A percentile compares a stretch with the other conserved stretches of the same genome.
These are phyloP conservation scores for Cyanocitta stelleri DNA, from an alignment of 2,113 vertebrate genomes.

Conservation along the genomic window DNA sequence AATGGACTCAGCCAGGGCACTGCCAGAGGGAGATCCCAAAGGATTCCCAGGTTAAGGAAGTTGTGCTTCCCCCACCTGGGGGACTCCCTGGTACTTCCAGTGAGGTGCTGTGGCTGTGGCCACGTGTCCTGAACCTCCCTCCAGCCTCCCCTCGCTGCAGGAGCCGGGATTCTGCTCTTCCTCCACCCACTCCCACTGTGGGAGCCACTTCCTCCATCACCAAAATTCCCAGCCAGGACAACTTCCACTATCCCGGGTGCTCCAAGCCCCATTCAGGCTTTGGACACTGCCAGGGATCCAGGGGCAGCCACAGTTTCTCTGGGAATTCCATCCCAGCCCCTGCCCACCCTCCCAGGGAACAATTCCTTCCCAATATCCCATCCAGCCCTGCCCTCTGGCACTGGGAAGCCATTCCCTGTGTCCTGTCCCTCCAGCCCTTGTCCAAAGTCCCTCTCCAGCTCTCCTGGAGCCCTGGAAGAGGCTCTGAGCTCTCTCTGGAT, in stretches of 20 bases:
- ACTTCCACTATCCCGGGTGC: accelerated
- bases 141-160: background rate
- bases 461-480: accelerated
- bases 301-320: background rate
- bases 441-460: background rate
- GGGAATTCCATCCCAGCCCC: too few relatives aligned
- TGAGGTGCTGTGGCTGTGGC: background rate
- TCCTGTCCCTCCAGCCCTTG: accelerated
- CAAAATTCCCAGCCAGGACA: background rate
- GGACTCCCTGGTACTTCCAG: background rate
- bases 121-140: background rate
- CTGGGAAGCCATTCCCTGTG: accelerated
- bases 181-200: background rate
- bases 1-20: background rate
- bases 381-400: accelerated
- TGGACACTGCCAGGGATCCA: background rate
- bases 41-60: background rate
- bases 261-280: background rate
- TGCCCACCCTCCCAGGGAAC: background rate
- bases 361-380: background rate
- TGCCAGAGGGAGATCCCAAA: background rate
- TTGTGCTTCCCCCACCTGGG: background rate
- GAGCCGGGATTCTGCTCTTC: background rate
- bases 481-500: background rate
- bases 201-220: background rate